A percentile compares a stretch with the other conserved stretches of the same genome.
Evolutionary conservation across 2,113 vertebrate species (phyloP).

Genomic region (Atrichornis clamosus): DNA sequence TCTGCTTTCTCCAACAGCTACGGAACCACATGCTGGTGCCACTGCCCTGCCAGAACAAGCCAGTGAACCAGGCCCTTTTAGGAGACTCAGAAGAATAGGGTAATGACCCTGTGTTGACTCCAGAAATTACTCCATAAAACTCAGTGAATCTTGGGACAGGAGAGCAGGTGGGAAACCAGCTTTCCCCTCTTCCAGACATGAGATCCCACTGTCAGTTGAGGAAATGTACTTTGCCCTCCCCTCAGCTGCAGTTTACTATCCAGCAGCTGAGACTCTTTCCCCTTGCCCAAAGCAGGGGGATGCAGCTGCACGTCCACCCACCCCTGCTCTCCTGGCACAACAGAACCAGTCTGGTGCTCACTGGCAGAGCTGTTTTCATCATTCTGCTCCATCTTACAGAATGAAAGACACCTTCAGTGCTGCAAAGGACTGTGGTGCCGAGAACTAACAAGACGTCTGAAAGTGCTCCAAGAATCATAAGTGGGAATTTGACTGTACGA

Average conservation of each 20-base stretch:
- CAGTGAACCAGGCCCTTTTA: neutral
- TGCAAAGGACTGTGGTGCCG: neutral
- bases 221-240: neutral
- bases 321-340: neutral
- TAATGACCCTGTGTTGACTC: neutral
- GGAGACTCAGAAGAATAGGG: neutral
- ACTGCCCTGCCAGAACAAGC: neutral
- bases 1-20: neutral
- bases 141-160: neutral
- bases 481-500: neutral
- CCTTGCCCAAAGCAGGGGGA: neutral
- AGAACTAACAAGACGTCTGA: neutral
- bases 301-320: too few relatives aligned
- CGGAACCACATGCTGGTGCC: neutral
- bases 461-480: neutral
- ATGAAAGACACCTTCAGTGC: neutral
- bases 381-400: neutral
- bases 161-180: neutral
- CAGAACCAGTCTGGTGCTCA: neutral
- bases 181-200: neutral
- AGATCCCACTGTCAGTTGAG: neutral
- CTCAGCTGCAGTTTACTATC: neutral
- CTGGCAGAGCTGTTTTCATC: neutral
- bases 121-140: neutral
- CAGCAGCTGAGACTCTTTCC: neutral